These are phyloP conservation scores for Malthinus flaveolus DNA, from an alignment of 2,888 invertebrate genomes.

Conservation along the genomic window DNA sequence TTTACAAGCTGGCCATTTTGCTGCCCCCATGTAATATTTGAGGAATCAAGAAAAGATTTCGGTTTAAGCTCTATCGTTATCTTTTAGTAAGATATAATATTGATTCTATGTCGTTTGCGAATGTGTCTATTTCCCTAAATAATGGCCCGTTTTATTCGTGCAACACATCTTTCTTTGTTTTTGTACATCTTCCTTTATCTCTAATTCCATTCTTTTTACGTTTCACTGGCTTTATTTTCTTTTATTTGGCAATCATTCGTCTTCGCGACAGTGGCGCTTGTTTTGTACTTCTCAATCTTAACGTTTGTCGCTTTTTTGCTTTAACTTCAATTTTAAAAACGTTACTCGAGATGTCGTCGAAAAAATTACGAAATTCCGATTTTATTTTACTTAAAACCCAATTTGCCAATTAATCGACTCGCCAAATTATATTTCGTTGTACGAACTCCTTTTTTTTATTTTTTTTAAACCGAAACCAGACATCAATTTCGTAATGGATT, in stretches of 20 bases:
- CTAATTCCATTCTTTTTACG: slow-evolving; percentile 40
- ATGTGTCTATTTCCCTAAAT: slow-evolving; percentile 46
- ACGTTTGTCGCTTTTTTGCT: slow-evolving; percentile 15
- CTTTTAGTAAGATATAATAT: slow-evolving; percentile 28
- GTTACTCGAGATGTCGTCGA: too few relatives aligned
- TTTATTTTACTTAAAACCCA: too few relatives aligned
- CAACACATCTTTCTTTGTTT: slow-evolving; percentile 40
- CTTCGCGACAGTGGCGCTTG: slow-evolving; percentile 37
- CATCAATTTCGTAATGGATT: too few relatives aligned
- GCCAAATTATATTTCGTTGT: too few relatives aligned
- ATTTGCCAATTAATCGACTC: too few relatives aligned
- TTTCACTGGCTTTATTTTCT: slow-evolving; percentile 42
- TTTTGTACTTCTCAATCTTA: slow-evolving; percentile 18
- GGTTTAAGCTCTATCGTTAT: slow-evolving; percentile 18
- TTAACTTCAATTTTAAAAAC: background rate
- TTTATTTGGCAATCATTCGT: slow-evolving; percentile 45
- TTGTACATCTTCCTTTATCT: slow-evolving; percentile 39
- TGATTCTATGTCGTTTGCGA: slow-evolving; percentile 33
- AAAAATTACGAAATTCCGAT: too few relatives aligned
- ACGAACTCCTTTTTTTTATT: too few relatives aligned
- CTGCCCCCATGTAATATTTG: too few relatives aligned
- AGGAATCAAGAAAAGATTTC: too few relatives aligned
- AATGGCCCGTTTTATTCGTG: slow-evolving; percentile 43
- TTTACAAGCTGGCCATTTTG: too few relatives aligned
- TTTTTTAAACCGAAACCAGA: too few relatives aligned